Conservation (phyloP, 2,888 invertebrate genomes). For the Parnassius glacialis region DNA sequence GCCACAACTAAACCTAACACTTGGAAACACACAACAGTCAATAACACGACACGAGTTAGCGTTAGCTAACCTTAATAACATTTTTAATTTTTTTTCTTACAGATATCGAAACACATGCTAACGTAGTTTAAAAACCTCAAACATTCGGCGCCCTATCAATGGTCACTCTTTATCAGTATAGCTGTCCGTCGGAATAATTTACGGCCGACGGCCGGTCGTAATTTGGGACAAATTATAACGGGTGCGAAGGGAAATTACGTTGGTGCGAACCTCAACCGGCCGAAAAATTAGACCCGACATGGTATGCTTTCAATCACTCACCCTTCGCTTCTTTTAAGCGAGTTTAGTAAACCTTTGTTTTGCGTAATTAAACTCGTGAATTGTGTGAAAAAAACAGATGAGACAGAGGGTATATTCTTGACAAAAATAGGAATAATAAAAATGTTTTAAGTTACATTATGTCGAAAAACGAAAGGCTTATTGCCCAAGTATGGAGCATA, state of each 20-base stretch:
- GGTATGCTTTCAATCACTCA: slow-evolving; percentile 38
- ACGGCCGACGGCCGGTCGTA: slow-evolving; percentile 35
- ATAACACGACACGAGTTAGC: no score
- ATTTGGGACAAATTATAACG: slow-evolving; percentile 59
- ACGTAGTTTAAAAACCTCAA: neutral
- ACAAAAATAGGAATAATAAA: neutral
- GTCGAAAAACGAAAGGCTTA: no score
- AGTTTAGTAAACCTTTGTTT: slow-evolving; percentile 23
- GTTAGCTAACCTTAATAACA: no score
- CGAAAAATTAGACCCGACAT: slow-evolving; percentile 37
- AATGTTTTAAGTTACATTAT: no score
- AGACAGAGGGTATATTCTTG: neutral
- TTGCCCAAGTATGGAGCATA: no score
- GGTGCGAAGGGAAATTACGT: slow-evolving; percentile 37
- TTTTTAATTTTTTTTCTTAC: no score
- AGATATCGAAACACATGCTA: neutral
- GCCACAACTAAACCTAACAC: no score
- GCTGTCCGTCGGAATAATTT: slow-evolving; percentile 30
- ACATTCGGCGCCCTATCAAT: slow-evolving; percentile 15
- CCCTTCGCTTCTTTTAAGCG: slow-evolving; percentile 38
- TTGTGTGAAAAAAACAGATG: neutral
- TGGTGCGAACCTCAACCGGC: slow-evolving; percentile 30
- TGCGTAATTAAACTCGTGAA: slow-evolving; percentile 13
- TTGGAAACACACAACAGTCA: no score
- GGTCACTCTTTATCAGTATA: slow-evolving; percentile 23